These are phyloP conservation scores for Hypena proboscidalis DNA, from an alignment of 2,888 invertebrate species.

Conservation along the genomic window DNA sequence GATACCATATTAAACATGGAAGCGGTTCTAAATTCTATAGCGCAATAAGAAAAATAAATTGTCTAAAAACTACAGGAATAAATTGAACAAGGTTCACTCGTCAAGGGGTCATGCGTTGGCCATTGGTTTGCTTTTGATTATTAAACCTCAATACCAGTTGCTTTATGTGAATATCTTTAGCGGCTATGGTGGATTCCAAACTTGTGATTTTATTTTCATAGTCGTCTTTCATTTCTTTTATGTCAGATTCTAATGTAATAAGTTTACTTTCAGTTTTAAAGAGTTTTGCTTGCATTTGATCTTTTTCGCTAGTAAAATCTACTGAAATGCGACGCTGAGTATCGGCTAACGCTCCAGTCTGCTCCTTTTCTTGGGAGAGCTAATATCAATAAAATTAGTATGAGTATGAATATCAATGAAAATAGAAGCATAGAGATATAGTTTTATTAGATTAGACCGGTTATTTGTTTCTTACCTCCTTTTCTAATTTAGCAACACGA, in stretches of 20 bases:
- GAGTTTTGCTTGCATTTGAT: constrained; percentile 75
- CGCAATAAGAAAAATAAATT: too few species aligned
- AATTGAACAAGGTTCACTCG: background rate
- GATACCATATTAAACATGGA: background rate
- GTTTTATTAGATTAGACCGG: too few species aligned
- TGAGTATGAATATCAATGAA: constrained; percentile 31
- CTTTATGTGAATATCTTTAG: constrained; percentile 86
- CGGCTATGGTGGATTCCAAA: constrained; percentile 84
- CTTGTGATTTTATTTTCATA: constrained; percentile 86
- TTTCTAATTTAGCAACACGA: constrained; percentile 85
- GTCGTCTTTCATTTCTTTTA: constrained; percentile 83
- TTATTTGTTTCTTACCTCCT: constrained; percentile 82
- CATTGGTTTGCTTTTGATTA: too few species aligned
- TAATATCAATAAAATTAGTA: constrained; percentile 54
- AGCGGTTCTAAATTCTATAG: too few species aligned
- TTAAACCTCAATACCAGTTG: constrained; percentile 80
- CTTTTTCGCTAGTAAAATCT: constrained; percentile 78
- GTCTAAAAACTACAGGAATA: too few species aligned
- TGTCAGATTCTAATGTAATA: constrained; percentile 77
- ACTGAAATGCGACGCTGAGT: constrained; percentile 73
- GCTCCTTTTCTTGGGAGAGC: constrained; percentile 81
- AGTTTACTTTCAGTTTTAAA: constrained; percentile 77
- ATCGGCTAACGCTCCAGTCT: constrained; percentile 66
- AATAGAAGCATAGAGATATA: too few species aligned
- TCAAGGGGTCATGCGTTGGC: constrained; percentile 41